Conservation (phyloP, 2,888 invertebrate species). For the Agriotes lineatus region DNA sequence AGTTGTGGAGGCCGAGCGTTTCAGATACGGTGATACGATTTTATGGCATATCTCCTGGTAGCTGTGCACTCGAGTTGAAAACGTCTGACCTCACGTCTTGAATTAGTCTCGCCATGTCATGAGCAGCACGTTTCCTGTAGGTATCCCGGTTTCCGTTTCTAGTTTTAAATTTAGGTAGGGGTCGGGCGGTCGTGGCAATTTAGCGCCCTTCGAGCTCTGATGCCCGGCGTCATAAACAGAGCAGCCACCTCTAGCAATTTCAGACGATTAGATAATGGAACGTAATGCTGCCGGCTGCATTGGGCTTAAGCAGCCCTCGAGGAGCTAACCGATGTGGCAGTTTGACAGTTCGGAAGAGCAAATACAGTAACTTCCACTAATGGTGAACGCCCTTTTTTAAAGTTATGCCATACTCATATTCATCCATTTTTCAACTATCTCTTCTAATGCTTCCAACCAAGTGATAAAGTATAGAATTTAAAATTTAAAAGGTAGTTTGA, state of each 20-base stretch:
- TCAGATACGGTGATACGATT: constrained; percentile 2
- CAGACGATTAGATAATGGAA: no score
- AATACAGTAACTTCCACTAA: no score
- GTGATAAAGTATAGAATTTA: no score
- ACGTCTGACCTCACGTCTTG: constrained; percentile 34
- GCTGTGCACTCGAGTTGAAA: constrained; percentile 27
- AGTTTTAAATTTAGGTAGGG: constrained; percentile 33
- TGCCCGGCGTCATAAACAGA: no score
- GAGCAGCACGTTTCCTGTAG: constrained; percentile 34
- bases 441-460: no score
- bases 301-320: no score
- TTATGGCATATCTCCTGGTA: constrained; percentile 28
- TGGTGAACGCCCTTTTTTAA: no score
- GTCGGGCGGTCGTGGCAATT: constrained; percentile 14
- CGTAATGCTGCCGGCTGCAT: no score
- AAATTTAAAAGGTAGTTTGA: no score
- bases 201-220: background rate
- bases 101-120: constrained; percentile 38
- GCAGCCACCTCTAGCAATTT: no score
- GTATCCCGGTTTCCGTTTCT: constrained; percentile 30
- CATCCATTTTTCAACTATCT: no score
- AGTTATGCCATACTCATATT: no score
- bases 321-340: constrained; percentile 22
- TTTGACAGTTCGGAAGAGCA: constrained; percentile 22
- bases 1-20: constrained; percentile 6